A percentile compares a stretch with the other conserved stretches of the same genome.
Conservation (phyloP, 1,140 invertebrate species). For the Prorops nasuta region DNA sequence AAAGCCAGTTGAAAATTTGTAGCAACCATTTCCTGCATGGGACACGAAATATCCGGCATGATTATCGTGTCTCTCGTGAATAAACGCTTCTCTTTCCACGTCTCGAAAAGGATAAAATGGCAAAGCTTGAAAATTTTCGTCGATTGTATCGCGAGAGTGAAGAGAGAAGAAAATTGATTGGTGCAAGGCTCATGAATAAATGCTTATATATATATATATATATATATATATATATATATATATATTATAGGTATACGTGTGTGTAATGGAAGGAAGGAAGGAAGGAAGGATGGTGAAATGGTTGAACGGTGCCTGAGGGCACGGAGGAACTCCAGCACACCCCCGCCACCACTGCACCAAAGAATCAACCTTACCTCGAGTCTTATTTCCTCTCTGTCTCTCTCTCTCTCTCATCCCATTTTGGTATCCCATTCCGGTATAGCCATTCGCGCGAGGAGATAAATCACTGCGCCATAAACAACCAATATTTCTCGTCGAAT, state of each 20-base stretch:
- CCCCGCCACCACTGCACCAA: constrained; percentile 18
- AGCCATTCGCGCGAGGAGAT: constrained; percentile 40
- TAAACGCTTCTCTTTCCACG: too few relatives aligned
- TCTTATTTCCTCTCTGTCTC: constrained; percentile 13
- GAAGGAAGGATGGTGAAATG: not conserved
- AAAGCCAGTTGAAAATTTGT: too few relatives aligned
- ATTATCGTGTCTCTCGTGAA: too few relatives aligned
- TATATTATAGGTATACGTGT: not conserved
- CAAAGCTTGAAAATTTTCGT: too few relatives aligned
- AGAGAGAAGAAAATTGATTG: too few relatives aligned
- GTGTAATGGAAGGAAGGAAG: not conserved
- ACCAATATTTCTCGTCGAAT: constrained; percentile 57
- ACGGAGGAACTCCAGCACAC: too few relatives aligned
- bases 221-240: not conserved
- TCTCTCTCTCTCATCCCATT: not conserved
- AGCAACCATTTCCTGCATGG: too few relatives aligned
- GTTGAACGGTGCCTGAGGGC: too few relatives aligned
- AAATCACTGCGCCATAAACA: constrained; percentile 56
- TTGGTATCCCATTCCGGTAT: constrained; percentile 1
- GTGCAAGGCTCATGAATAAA: not conserved
- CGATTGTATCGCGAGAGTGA: too few relatives aligned
- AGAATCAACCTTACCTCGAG: constrained; percentile 30
- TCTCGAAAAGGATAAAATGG: too few relatives aligned
- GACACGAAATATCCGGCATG: too few relatives aligned
- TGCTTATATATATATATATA: not conserved